Evolutionary conservation across 2,113 vertebrate genomes (phyloP).

Genomic region (Emydura subglobosa): DNA sequence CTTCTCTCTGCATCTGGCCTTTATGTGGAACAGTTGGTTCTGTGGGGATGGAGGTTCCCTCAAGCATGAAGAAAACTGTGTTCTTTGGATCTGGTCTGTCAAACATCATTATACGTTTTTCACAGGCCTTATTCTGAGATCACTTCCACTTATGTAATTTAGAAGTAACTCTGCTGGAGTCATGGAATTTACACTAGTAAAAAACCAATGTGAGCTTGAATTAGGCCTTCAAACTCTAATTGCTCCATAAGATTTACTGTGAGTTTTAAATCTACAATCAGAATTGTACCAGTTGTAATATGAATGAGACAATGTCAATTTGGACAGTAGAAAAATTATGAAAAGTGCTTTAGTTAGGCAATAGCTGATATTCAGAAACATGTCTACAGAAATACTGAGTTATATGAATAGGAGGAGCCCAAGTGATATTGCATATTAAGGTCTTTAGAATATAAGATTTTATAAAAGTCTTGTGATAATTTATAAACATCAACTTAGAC

Average conservation of each 20-base stretch:
- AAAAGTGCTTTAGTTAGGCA: background rate
- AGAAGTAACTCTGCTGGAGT: background rate
- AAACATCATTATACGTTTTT: background rate
- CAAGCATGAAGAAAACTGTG: background rate
- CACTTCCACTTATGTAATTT: background rate
- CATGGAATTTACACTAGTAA: background rate
- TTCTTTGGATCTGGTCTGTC: background rate
- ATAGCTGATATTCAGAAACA: background rate
- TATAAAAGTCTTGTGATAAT: background rate
- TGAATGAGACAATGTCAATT: background rate
- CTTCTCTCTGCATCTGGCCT: background rate
- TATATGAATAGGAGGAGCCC: fast-evolving
- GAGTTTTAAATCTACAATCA: background rate
- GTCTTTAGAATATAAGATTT: background rate
- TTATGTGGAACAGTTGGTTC: background rate
- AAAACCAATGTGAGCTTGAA: background rate
- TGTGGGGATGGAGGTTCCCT: background rate
- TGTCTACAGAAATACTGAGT: fast-evolving
- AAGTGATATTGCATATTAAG: background rate
- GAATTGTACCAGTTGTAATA: background rate
- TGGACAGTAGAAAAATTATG: background rate
- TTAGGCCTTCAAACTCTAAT: background rate
- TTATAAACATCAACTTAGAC: background rate
- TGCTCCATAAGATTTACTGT: background rate
- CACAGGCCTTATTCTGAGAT: background rate